Percentiles rank a stretch among this genome's conserved stretches.
Evolutionary conservation across 2,888 invertebrate species (phyloP).

Genomic region (Xiphydria camelus): DNA sequence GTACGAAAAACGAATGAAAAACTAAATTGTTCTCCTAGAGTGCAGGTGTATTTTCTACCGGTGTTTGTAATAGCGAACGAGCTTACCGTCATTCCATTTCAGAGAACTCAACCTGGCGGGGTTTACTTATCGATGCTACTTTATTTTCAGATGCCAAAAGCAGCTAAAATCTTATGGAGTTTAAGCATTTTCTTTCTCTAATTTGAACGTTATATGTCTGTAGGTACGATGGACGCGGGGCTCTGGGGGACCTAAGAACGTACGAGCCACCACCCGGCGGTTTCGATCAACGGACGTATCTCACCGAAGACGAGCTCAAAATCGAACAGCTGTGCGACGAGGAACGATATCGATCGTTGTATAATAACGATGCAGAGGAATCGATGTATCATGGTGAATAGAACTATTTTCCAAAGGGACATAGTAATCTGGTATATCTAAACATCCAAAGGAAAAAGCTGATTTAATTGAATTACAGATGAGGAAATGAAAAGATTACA

Average conservation of each 20-base stretch:
- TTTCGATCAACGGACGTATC: conserved; percentile 65
- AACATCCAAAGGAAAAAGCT: too few relatives aligned
- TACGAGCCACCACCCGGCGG: conserved; percentile 82
- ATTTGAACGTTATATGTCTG: conserved; percentile 44
- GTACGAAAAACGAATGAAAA: too few relatives aligned
- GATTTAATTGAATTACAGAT: conserved; percentile 64
- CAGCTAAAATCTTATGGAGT: conserved; percentile 10
- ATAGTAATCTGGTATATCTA: neutral
- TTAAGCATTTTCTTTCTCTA: conserved; percentile 29
- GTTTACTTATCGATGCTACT: conserved; percentile 27
- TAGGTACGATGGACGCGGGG: conserved; percentile 95
- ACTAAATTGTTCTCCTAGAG: too few relatives aligned
- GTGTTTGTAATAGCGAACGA: neutral
- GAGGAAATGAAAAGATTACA: conserved; percentile 88
- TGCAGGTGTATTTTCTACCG: too few relatives aligned
- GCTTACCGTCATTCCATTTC: conserved; percentile 30
- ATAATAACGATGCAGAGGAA: conserved; percentile 86
- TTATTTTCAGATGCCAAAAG: conserved; percentile 40
- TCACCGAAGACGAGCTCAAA: conserved; percentile 73
- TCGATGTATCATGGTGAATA: conserved; percentile 84
- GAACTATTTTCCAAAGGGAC: too few relatives aligned
- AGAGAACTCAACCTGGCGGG: conserved; percentile 35
- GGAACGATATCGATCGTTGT: conserved; percentile 89
- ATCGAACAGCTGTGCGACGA: conserved; percentile 93
- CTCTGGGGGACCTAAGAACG: conserved; percentile 80